Percentiles rank a stretch among this genome's conserved stretches.
Conservation (phyloP, 2,797 vertebrate species). For the Crocodylus rhombifer region DNA sequence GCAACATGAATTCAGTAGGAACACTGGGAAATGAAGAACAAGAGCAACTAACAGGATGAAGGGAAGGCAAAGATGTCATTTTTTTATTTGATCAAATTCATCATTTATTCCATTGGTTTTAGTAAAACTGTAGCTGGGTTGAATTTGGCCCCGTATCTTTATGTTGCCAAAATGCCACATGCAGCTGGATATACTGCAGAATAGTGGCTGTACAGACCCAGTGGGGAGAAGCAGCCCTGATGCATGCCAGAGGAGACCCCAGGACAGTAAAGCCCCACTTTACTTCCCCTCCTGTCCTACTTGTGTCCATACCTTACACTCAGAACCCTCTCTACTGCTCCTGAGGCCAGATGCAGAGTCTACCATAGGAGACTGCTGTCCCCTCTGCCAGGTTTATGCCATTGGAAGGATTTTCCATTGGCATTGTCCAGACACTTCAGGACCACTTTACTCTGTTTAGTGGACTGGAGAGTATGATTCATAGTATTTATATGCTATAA, state of each 20-base stretch:
- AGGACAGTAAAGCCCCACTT: too few species aligned
- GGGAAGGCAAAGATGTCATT: too few species aligned
- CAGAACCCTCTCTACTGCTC: neutral
- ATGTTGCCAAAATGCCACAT: neutral
- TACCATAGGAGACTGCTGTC: neutral
- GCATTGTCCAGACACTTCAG: neutral
- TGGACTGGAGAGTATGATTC: constrained; percentile 18
- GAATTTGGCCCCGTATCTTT: neutral
- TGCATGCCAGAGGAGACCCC: too few species aligned
- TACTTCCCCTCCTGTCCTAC: too few species aligned
- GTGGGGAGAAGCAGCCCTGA: too few species aligned
- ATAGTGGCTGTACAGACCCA: neutral
- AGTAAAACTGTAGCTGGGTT: neutral
- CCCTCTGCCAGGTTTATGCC: neutral
- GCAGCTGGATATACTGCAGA: neutral
- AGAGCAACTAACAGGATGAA: too few species aligned
- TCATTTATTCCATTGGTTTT: neutral
- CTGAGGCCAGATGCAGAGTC: neutral
- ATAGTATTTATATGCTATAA: neutral
- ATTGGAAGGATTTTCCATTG: neutral
- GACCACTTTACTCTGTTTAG: neutral
- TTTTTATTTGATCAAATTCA: neutral
- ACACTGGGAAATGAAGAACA: too few species aligned
- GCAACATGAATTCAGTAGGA: too few species aligned
- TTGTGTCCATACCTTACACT: neutral